A percentile compares a stretch with the other conserved stretches of the same genome.
These are phyloP conservation scores for Arctopsyche grandis DNA, from an alignment of 1,140 invertebrate species.

Conservation along the genomic window DNA sequence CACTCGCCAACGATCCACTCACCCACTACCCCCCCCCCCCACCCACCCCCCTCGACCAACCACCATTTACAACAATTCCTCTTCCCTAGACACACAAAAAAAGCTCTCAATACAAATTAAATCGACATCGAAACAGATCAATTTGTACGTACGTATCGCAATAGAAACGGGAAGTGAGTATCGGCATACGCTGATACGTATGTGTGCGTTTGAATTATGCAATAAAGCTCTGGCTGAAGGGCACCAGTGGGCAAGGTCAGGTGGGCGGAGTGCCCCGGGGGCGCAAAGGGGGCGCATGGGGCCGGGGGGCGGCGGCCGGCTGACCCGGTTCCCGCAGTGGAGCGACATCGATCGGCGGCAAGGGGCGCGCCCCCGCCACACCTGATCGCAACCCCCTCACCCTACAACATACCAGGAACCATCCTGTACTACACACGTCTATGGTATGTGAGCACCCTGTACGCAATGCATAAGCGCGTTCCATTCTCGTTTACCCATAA, in stretches of 20 bases:
- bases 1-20: slow-evolving; percentile 6
- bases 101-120: too few relatives aligned
- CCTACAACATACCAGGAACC: neutral
- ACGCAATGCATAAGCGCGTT: too few relatives aligned
- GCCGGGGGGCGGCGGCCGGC: slow-evolving; percentile 12
- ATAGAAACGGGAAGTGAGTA: neutral
- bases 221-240: slow-evolving; percentile 34
- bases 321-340: slow-evolving; percentile 44
- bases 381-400: slow-evolving; percentile 6
- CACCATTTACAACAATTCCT: neutral
- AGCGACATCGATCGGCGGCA: slow-evolving; percentile 40
- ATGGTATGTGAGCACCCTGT: neutral
- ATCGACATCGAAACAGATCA: too few relatives aligned
- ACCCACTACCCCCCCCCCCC: neutral
- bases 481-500: too few relatives aligned
- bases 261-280: slow-evolving; percentile 1
- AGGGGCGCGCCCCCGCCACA: neutral
- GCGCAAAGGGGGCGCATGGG: neutral
- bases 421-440: neutral
- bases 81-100: too few relatives aligned
- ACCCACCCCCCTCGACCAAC: neutral
- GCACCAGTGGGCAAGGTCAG: slow-evolving; percentile 39
- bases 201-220: slow-evolving; percentile 29
- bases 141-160: too few relatives aligned
- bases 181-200: neutral